Percentiles rank a stretch among this genome's conserved stretches.
phyloP scores from a whole-genome alignment of 1,140 invertebrate genomes.

The Aphis craccivora region DNA sequence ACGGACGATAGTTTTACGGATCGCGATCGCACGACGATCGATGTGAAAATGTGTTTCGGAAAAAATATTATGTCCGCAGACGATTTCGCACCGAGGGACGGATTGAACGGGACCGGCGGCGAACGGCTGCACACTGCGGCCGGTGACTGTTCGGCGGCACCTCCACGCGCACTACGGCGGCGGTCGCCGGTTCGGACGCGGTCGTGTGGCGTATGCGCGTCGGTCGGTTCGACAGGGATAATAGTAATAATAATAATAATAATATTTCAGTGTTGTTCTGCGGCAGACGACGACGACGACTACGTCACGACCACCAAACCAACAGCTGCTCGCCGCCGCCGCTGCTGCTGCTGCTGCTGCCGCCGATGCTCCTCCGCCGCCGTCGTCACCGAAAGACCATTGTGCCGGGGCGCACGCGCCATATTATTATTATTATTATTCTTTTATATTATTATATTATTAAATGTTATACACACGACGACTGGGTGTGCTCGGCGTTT shows the following conservation, averaged over 20 bases:
- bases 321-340: slow-evolving; percentile 21
- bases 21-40: neutral
- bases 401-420: slow-evolving; percentile 54
- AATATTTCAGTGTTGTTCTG: slow-evolving; percentile 9
- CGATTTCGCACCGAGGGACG: neutral
- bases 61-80: neutral
- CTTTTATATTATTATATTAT: slow-evolving; percentile 38
- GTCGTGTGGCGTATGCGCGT: neutral
- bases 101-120: neutral
- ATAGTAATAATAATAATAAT: neutral
- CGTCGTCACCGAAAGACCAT: neutral
- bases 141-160: neutral
- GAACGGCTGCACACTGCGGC: neutral
- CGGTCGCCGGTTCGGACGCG: slow-evolving; percentile 5
- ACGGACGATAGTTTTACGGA: neutral
- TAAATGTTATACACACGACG: neutral
- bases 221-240: neutral
- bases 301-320: slow-evolving; percentile 44
- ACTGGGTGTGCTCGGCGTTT: neutral
- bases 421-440: slow-evolving; percentile 37
- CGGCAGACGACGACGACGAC: neutral
- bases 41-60: neutral
- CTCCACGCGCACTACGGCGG: neutral
- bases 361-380: neutral
- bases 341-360: neutral